A percentile compares a stretch with the other conserved stretches of the same genome.
Evolutionary conservation across 2,888 invertebrate species (phyloP).

Genomic region (Heliconius sara): DNA sequence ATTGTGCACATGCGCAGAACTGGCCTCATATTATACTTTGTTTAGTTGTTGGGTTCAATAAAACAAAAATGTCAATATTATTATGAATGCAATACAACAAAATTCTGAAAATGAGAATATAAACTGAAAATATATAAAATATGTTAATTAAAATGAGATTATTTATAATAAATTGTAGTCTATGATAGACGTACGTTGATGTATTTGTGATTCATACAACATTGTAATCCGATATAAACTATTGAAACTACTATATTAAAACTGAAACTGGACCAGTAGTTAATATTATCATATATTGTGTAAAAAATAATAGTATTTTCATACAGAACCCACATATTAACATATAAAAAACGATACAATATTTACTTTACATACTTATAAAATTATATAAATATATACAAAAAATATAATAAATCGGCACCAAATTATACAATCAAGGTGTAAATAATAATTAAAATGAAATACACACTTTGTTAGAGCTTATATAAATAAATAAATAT

Average conservation of each 20-base stretch:
- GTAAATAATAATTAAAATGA: neutral
- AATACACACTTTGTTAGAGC: no score
- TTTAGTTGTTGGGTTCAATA: no score
- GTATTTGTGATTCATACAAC: no score
- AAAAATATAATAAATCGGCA: conserved; percentile 13
- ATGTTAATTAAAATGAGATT: neutral
- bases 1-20: no score
- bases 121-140: neutral
- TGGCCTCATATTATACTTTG: no score
- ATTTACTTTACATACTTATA: conserved; percentile 22
- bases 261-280: neutral
- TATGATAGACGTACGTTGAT: neutral
- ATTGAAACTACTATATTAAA: neutral
- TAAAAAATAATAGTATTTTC: no score
- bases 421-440: neutral
- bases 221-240: no score
- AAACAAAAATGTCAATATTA: no score
- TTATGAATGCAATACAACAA: no score
- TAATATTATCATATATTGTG: neutral
- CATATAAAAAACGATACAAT: neutral
- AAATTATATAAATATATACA: conserved; percentile 34
- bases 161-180: neutral
- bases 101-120: no score
- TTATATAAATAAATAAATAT: no score
- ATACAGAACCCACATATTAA: no score